Evolutionary conservation across 2,888 invertebrate genomes (phyloP), one percentile per base, ranked within the genome.

Genomic region (Heteromurus nitidus): DNA sequence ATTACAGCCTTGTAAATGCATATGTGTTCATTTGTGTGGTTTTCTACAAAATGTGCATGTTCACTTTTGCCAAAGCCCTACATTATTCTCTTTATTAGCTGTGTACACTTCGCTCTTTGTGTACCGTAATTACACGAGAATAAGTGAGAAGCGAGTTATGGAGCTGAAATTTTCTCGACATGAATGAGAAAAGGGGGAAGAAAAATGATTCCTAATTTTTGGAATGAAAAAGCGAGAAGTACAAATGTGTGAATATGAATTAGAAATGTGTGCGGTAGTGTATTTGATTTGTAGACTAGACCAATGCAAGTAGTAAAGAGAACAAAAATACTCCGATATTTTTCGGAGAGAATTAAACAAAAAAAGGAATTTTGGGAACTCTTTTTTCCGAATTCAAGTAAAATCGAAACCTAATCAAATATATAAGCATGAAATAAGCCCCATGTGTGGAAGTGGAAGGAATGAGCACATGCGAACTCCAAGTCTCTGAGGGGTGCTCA

Each of bases 1-100:
- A n/a, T n/a, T n/a, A n/a, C n/a, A n/a, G n/a, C n/a, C n/a, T n/a
- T n/a, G n/a, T n/a, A n/a, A n/a, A n/a, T n/a, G n/a, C n/a, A n/a
- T n/a, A n/a, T n/a, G n/a, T n/a, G n/a, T n/a, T n/a, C n/a, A n/a
- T n/a, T n/a, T n/a, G n/a, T n/a, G 55, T 55, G 24, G 55, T 22
- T 22, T 55, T 55, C 9, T 22, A 24, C 55, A 22, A 24, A 24
- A 24, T 55, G 24, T 55, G 55, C 55, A n/a, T n/a, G n/a, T n/a
- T 55, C 55, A 55, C 24, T 55, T 55, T 55, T 55, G 50, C 3
- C 50, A 18, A 13, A 16, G 20, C 22, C 24, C 3, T 22, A 55
- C 55, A 55, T 55, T 55, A 55, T 55, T 55, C 55, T n/a, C 55
- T 55, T 47, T 47, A 47, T 47, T 47, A 47, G 47, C 11, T 47